A percentile compares a stretch with the other conserved stretches of the same genome.
Evolutionary conservation across 2,888 invertebrate genomes (phyloP).

Genomic region (Ophioninae sp.): DNA sequence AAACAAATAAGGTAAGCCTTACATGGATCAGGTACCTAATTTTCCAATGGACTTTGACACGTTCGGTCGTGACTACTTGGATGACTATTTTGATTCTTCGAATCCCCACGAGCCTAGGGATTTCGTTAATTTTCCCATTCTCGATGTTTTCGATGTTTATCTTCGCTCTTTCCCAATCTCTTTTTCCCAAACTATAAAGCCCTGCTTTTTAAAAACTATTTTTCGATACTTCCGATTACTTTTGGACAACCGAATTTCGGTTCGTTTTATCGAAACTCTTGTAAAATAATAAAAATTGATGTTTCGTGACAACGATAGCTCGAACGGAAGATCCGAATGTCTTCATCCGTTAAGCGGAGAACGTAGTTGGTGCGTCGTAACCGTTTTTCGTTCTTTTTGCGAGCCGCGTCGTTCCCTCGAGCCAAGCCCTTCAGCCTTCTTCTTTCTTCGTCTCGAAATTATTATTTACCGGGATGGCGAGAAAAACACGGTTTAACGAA

Average conservation of each 20-base stretch:
- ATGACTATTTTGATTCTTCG: no score
- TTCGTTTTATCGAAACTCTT: background rate
- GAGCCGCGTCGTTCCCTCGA: background rate
- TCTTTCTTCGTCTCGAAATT: constrained; percentile 8
- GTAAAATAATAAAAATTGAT: background rate
- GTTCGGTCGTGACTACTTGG: no score
- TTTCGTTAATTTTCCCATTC: no score
- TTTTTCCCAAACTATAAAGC: no score
- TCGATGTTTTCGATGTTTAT: no score
- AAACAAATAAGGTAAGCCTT: no score
- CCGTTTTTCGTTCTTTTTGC: background rate
- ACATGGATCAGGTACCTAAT: no score
- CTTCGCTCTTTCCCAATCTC: no score
- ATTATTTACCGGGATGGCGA: constrained; percentile 44
- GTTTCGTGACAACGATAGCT: background rate
- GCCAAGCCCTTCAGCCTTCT: background rate
- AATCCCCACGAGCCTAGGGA: no score
- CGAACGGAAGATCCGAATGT: background rate
- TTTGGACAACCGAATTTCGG: background rate
- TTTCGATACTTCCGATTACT: background rate
- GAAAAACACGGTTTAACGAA: constrained; percentile 51
- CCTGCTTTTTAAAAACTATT: no score
- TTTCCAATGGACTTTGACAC: no score
- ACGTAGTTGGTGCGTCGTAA: background rate
- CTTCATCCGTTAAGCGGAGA: background rate